These are phyloP conservation scores for Biston betularia DNA, from an alignment of 2,888 invertebrate genomes.

Conservation along the genomic window DNA sequence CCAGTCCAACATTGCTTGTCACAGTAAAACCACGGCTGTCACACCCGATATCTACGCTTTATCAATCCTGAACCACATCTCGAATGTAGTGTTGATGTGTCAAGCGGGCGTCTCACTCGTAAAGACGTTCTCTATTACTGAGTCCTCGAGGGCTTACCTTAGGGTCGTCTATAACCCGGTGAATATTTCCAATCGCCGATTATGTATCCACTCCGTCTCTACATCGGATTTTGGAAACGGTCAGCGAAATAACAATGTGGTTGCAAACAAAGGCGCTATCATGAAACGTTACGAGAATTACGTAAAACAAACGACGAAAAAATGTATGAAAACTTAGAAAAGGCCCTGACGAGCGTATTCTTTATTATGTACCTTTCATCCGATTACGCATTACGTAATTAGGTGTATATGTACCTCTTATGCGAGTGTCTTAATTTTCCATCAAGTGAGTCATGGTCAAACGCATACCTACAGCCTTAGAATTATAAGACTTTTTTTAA, in stretches of 20 bases:
- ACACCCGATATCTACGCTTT: slow-evolving; percentile 51
- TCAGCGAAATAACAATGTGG: not conserved
- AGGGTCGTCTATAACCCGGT: slow-evolving; percentile 55
- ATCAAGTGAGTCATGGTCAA: too few species aligned
- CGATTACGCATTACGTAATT: too few species aligned
- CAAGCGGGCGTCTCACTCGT: slow-evolving; percentile 77
- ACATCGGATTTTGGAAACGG: slow-evolving; percentile 15
- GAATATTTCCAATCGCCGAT: slow-evolving; percentile 50
- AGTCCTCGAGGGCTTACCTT: slow-evolving; percentile 64
- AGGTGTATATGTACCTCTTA: too few species aligned
- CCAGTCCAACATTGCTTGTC: slow-evolving; percentile 17
- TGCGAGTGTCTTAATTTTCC: too few species aligned
- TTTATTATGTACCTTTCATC: too few species aligned
- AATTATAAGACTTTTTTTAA: too few species aligned
- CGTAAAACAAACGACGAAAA: too few species aligned
- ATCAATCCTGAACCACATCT: slow-evolving; percentile 40
- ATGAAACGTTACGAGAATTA: too few species aligned
- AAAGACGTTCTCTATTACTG: slow-evolving; percentile 80
- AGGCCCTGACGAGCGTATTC: too few species aligned
- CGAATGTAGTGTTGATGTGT: slow-evolving; percentile 75
- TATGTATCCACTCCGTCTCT: slow-evolving; percentile 10
- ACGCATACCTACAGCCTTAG: too few species aligned
- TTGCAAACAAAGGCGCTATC: too few species aligned
- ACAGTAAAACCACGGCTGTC: slow-evolving; percentile 44
- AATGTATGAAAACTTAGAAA: too few species aligned